Conservation (phyloP, 2,113 vertebrate species). For the Dasyurus viverrinus region DNA sequence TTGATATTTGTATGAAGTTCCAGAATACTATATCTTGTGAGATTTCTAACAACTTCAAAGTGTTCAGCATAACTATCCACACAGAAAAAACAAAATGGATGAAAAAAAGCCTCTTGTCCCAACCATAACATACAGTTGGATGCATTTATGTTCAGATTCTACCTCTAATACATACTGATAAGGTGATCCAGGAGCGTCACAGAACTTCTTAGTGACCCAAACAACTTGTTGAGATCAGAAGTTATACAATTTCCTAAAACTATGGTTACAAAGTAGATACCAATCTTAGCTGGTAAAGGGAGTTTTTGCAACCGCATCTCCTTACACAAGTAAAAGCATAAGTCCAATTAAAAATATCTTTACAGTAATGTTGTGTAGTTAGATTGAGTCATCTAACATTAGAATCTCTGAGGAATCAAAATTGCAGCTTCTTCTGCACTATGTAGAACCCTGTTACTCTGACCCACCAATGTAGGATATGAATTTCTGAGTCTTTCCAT, state of each 20-base stretch:
- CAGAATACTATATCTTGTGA: background rate
- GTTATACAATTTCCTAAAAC: background rate
- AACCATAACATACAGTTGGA: background rate
- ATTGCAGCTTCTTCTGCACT: background rate
- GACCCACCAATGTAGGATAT: background rate
- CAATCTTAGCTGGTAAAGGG: background rate
- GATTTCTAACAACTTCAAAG: background rate
- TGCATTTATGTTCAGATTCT: background rate
- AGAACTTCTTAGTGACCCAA: background rate
- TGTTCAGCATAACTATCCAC: background rate
- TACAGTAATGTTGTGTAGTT: background rate
- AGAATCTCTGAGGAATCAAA: background rate
- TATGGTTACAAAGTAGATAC: background rate
- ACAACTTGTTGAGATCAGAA: background rate
- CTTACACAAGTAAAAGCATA: background rate
- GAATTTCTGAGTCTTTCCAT: background rate
- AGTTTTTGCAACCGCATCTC: background rate
- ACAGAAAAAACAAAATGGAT: background rate
- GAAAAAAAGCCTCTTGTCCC: background rate
- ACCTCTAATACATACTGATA: background rate
- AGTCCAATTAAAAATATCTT: background rate
- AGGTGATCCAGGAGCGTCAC: background rate
- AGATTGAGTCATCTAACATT: background rate
- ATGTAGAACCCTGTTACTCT: background rate
- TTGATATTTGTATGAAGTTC: background rate